Base-by-base conservation (phyloP, 1,140 invertebrate genomes). In the Epicauta chinensis region DNA sequence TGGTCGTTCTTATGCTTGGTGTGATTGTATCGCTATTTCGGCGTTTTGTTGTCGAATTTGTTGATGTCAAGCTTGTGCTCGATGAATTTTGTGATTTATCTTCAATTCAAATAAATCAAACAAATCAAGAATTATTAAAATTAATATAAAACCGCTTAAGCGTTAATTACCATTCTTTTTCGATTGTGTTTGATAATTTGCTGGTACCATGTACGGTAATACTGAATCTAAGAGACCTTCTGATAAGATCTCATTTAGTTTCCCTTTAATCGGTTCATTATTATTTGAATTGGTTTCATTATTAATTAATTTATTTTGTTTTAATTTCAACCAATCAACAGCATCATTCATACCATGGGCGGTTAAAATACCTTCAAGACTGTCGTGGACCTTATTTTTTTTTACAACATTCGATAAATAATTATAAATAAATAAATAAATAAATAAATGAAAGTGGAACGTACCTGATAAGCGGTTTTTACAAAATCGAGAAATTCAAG, bases 151-250 rank as follows among this genome's bases (percentile, higher is more conserved):
- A 23, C 23, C 23, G 7, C 7, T 23, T 23, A n/a, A n/a, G n/a
- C n/a, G 23, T 2, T 23, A 23, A 23, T 23, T 13, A 14, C 45
- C 37, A n/a, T 23, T 47, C 16, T 23, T 37, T 16, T 23, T 37
- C 10, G 45, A 47, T 12, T 7, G 12, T 16, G 30, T 11, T 16
- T 55, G 45, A 5, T 14, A 35, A 7, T 49, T 42, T 32, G 40
- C 16, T 10, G 47, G 42, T 5, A 41, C 15, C 15, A 45, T 15
- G 16, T 39, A 31, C 16, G 86, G 83, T 7, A 89, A 64, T 48
- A 89, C 81, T 0, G 86, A 88, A 68, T 89, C 87, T 14, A 89
- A 68, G 48, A 89, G 76, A 15, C 86, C 86, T 72, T 89, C 86
- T 39, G 85, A 83, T 44, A 88, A 75, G 4, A 87, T 78, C 73